phyloP scores from a whole-genome alignment of 2,113 vertebrate species.

The Sardina pilchardus region DNA sequence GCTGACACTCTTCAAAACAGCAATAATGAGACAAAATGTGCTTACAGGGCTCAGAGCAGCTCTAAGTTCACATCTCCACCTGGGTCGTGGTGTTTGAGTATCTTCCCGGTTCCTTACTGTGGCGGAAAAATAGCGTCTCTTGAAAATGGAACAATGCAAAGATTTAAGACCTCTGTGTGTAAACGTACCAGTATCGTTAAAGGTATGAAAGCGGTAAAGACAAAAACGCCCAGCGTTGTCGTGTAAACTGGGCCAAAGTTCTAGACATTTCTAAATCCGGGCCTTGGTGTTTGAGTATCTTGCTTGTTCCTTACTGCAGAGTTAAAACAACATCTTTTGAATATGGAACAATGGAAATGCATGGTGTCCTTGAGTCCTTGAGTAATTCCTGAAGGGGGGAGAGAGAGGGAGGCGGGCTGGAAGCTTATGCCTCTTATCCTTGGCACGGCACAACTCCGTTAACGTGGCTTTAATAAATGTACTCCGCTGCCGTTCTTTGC shows the following conservation, averaged over 20 bases:
- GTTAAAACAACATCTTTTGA: background rate
- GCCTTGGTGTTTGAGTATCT: background rate
- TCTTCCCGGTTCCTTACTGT: too few species aligned
- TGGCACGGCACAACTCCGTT: background rate
- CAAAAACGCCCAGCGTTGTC: too few species aligned
- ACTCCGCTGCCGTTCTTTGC: background rate
- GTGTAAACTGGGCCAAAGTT: too few species aligned
- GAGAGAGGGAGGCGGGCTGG: slow-evolving; percentile 44
- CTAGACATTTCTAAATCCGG: background rate
- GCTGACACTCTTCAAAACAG: background rate
- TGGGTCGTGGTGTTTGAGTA: too few species aligned
- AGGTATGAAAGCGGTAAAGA: too few species aligned
- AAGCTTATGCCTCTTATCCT: background rate
- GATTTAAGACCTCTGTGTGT: too few species aligned
- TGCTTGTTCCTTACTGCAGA: background rate
- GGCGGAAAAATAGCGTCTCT: too few species aligned
- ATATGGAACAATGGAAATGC: background rate
- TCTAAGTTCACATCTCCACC: too few species aligned
- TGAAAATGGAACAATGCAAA: too few species aligned
- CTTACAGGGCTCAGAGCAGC: too few species aligned
- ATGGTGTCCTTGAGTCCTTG: background rate
- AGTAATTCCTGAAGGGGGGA: background rate
- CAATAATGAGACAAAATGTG: background rate
- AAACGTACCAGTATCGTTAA: too few species aligned
- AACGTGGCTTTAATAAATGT: background rate